These are phyloP conservation scores for Junco hyemalis DNA, from an alignment of 2,113 vertebrate species.

Conservation along the genomic window DNA sequence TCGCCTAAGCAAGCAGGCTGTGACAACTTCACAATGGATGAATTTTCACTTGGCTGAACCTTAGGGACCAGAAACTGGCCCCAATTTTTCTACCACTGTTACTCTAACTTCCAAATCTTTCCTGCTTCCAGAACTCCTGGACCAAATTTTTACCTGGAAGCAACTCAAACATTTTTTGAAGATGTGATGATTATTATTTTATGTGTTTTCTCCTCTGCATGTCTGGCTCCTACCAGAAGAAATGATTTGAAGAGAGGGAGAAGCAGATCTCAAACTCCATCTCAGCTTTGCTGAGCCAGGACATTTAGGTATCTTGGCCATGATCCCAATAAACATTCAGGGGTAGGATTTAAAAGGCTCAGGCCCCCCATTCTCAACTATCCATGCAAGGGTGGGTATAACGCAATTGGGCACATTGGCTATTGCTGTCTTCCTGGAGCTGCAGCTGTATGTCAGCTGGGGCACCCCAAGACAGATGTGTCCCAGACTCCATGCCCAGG, in stretches of 20 bases:
- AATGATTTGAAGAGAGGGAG: not conserved
- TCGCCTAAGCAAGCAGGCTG: not conserved
- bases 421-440: not conserved
- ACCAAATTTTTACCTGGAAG: not conserved
- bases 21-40: not conserved
- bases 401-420: not conserved
- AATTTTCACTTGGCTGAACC: not conserved
- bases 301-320: not conserved
- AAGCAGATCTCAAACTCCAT: not conserved
- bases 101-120: not conserved
- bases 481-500: not conserved
- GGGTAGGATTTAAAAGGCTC: not conserved
- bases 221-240: not conserved
- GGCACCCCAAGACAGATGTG: not conserved
- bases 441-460: not conserved
- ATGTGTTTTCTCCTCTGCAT: not conserved
- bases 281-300: not conserved
- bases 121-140: not conserved
- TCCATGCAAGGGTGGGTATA: not conserved
- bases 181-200: not conserved
- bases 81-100: not conserved
- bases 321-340: not conserved
- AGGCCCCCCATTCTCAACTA: not conserved
- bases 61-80: not conserved
- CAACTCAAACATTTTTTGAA: conserved; percentile 1